Conservation (phyloP, 2,797 vertebrate genomes). For the Phrynocephalus vlangalii region DNA sequence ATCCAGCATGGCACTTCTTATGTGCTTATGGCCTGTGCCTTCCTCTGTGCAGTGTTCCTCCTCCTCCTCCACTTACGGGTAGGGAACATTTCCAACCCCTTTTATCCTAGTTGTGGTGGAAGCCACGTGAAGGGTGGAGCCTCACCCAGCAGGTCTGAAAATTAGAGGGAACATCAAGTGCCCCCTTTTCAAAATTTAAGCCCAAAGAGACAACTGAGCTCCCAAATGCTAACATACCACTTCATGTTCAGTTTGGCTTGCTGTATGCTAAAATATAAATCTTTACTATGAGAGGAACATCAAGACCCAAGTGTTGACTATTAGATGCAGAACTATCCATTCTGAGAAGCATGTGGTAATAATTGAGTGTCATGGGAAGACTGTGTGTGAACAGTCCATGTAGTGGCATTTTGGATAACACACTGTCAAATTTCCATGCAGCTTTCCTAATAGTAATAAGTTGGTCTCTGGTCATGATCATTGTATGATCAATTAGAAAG, state of each 20-base stretch:
- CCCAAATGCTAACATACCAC: neutral
- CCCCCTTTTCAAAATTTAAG: neutral
- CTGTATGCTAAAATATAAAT: neutral
- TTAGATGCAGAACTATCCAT: neutral
- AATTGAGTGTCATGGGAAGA: neutral
- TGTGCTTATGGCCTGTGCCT: too few relatives aligned
- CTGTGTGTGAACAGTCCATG: too few relatives aligned
- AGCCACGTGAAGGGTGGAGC: too few relatives aligned
- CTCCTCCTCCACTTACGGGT: too few relatives aligned
- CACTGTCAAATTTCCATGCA: too few relatives aligned
- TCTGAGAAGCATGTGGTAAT: neutral
- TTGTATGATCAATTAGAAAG: neutral
- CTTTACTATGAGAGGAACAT: neutral
- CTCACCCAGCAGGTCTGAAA: too few relatives aligned
- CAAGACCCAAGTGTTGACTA: neutral
- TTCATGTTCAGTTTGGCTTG: neutral
- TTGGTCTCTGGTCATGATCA: neutral
- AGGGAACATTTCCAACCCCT: too few relatives aligned
- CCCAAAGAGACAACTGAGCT: neutral
- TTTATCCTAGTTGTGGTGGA: too few relatives aligned
- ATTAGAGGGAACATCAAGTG: neutral
- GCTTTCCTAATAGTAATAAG: neutral
- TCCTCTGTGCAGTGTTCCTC: too few relatives aligned
- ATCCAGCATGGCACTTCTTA: too few relatives aligned
- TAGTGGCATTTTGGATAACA: neutral